Conservation (phyloP, 2,797 vertebrate genomes). For the Euphonia xanthogaster region DNA sequence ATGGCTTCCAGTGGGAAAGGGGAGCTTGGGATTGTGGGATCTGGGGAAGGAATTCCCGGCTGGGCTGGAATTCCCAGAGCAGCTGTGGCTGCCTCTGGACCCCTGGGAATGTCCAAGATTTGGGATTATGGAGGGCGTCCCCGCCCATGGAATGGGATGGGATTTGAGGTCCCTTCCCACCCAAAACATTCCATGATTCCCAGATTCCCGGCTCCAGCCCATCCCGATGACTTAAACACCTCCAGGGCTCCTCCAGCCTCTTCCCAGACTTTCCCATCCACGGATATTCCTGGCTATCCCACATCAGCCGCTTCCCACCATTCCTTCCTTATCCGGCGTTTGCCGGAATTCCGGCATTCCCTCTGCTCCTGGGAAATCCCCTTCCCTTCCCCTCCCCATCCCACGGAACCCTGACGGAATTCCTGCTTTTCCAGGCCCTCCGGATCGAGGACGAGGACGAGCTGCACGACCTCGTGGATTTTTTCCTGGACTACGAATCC, state of each 20-base stretch:
- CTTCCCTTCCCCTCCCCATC: neutral
- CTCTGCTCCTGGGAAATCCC: neutral
- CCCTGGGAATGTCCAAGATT: neutral
- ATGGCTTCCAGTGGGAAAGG: neutral
- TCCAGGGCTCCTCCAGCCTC: neutral
- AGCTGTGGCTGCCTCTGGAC: neutral
- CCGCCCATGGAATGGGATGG: neutral
- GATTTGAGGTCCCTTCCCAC: neutral
- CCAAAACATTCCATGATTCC: neutral
- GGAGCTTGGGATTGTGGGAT: neutral
- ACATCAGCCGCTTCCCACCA: accelerated
- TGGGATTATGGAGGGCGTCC: neutral
- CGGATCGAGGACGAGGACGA: neutral
- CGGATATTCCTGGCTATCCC: neutral
- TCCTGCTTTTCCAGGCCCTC: neutral
- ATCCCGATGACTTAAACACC: accelerated
- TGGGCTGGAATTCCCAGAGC: neutral
- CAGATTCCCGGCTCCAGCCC: neutral
- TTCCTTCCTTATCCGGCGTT: accelerated
- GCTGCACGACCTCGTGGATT: neutral
- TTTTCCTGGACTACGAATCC: neutral
- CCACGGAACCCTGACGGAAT: neutral
- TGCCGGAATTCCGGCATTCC: neutral
- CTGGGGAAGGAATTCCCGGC: neutral
- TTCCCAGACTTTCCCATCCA: neutral